Conservation (phyloP, 2,113 vertebrate genomes). For the Mobula hypostoma region DNA sequence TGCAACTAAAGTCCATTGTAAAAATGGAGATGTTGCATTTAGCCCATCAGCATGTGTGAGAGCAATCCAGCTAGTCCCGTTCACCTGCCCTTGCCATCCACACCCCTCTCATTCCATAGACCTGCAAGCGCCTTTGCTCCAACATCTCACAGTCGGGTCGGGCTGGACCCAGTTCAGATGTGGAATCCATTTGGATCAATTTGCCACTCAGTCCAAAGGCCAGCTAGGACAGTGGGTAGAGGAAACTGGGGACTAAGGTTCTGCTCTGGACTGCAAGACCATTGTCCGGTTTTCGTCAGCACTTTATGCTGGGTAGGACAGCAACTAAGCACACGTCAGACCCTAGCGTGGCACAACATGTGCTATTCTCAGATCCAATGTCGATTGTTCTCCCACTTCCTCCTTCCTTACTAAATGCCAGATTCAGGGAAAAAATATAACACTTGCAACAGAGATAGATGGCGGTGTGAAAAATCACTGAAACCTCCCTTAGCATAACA, state of each 20-base stretch:
- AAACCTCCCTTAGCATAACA: constrained; percentile 11
- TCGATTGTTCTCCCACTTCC: neutral
- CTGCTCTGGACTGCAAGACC: neutral
- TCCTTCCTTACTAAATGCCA: neutral
- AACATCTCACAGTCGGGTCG: neutral
- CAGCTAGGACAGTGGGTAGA: neutral
- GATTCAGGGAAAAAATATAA: constrained; percentile 3
- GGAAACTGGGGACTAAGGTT: neutral
- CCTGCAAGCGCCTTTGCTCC: neutral
- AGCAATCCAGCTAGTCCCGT: no score
- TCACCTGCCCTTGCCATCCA: no score
- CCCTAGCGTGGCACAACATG: neutral
- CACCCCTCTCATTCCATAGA: no score
- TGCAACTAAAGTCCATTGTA: neutral
- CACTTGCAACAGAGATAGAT: neutral
- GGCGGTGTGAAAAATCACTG: constrained; percentile 13
- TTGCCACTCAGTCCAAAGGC: neutral
- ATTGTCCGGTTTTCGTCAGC: neutral
- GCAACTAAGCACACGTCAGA: neutral
- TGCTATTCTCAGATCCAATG: neutral
- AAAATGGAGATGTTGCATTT: no score
- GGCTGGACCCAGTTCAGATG: neutral
- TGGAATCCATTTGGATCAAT: neutral
- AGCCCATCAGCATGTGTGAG: no score
- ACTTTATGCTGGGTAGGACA: neutral